Percentiles rank a stretch among this genome's conserved stretches.
These are phyloP conservation scores for Atta cephalotes DNA, from an alignment of 1,140 invertebrate genomes.

Conservation along the genomic window DNA sequence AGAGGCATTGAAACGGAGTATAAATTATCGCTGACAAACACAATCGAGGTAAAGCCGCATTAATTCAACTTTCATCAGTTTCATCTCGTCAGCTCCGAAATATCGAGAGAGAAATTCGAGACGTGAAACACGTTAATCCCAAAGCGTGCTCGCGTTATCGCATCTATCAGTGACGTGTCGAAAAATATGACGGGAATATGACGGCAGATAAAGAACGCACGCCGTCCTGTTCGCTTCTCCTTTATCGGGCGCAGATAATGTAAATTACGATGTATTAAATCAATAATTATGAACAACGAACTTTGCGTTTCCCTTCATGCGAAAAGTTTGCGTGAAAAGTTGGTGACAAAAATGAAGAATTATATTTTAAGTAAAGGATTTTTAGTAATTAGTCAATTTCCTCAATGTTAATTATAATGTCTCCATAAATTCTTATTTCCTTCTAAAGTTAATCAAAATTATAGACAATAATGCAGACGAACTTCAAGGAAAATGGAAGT, in stretches of 20 bases:
- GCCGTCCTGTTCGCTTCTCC: slow-evolving; percentile 32
- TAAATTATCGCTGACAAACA: slow-evolving; percentile 52
- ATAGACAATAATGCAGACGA: neutral
- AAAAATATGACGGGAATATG: slow-evolving; percentile 63
- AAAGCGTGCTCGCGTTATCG: slow-evolving; percentile 41
- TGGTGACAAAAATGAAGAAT: neutral
- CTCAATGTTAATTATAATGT: neutral
- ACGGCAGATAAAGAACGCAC: slow-evolving; percentile 52
- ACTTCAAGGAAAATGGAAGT: neutral
- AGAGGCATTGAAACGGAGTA: slow-evolving; percentile 22
- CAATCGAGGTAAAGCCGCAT: slow-evolving; percentile 47
- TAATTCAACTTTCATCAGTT: slow-evolving; percentile 57
- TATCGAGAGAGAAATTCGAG: slow-evolving; percentile 47
- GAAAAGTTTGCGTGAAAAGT: neutral
- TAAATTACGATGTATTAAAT: slow-evolving; percentile 51
- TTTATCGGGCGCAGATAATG: slow-evolving; percentile 26
- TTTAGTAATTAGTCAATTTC: neutral
- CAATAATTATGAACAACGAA: slow-evolving; percentile 38
- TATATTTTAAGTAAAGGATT: neutral
- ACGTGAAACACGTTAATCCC: slow-evolving; percentile 48
- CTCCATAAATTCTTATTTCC: neutral
- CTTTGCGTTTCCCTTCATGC: neutral
- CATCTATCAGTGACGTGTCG: slow-evolving; percentile 53
- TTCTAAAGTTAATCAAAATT: neutral
- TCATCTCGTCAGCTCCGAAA: slow-evolving; percentile 47